Evolutionary conservation across 2,797 vertebrate genomes (phyloP), one percentile per base, ranked within the genome.

Genomic region (Liparis tanakae): DNA sequence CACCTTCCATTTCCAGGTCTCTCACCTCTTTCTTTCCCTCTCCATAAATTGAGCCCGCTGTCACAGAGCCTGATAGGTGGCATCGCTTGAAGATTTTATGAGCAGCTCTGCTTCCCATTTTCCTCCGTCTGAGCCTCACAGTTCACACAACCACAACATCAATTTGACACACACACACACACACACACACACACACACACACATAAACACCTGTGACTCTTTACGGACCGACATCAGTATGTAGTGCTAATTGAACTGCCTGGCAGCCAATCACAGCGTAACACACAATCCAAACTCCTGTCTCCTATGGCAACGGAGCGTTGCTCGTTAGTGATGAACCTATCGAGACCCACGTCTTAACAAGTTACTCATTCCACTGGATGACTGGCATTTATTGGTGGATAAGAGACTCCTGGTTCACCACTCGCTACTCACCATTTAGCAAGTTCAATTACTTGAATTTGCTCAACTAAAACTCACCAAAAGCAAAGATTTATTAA

Each of bases 51-150:
- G 46, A 48, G 39, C 44, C 36, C 43, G 61, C 70, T 77, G 68
- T 79, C 83, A 73, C 53, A 50, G 44, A 84, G 20, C 61, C 64
- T 79, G 82, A 20, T 68, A 85, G 82, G 82, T 82, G 82, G 70
- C 67, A 77, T 76, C 5, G 4, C 76, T 78, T 88, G 6, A 85
- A 82, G 59, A 74, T 87, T 86, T 86, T 64, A 88, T 85, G 78
- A 88, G 83, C 46, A 36, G 53, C 73, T 73, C 64, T 51, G 72
- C 74, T 82, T 81, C 86, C 78, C 65, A 60, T 74, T 69, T 73
- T 33, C 61, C 50, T 70, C 59, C 41, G 48, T 76, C 60, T 79
- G 70, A 78, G 65, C 67, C 64, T 60, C 59, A 25, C 59, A 59
- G 69, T 70, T 83, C 86, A 79, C 77, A 69, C 59, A 39, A 62